Base-by-base conservation (phyloP, 2,113 vertebrate genomes). In the Prionailurus viverrinus region DNA sequence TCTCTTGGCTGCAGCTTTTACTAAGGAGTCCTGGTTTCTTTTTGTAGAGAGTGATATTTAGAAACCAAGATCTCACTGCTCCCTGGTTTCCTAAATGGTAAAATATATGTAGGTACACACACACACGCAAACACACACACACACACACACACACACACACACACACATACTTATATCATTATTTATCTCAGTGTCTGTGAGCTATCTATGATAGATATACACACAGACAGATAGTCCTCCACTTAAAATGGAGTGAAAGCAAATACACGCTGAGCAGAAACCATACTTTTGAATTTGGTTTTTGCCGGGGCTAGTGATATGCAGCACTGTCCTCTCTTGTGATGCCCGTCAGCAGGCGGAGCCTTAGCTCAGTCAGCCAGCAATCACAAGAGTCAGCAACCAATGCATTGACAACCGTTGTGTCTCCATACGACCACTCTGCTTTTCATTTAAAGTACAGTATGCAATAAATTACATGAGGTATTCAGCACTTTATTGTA, bases 21-120 rank as follows among this genome's bases (percentile, higher is more conserved):
- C 81, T 66, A 69, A 92, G 18, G 23, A 74, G 19, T 5, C 15
- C 33, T 80, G 11, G 58, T 74, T 76, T 91, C 5, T 91, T 88
- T 86, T n/a, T 81, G 31, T 86, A 5, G 41, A 69, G 21, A 73
- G 7, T 73, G 27, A n/a, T 81, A 31, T 76, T 91, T 95, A 89
- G 39, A 76, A 96, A 74, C 71, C 25, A 55, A 76, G n/a, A 48
- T 39, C 6, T 95, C 33, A 85, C 27, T 85, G 14, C 7, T 48
- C 45, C 9, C 90, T 45, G 7, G 11, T 71, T 94, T 95, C 74
- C 16, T 82, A 78, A 86, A 33, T 66, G n/a, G 18, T 36, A 8
- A 55, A 79, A 71, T n/a, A 21, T 58, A 33, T 41, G 3, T 53
- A n/a, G 8, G 15, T 15, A 45, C 7, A 45, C 39, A 65, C 7